These are phyloP conservation scores for Stegodyphus mimosarum DNA, from an alignment of 1,140 invertebrate genomes.

Conservation along the genomic window DNA sequence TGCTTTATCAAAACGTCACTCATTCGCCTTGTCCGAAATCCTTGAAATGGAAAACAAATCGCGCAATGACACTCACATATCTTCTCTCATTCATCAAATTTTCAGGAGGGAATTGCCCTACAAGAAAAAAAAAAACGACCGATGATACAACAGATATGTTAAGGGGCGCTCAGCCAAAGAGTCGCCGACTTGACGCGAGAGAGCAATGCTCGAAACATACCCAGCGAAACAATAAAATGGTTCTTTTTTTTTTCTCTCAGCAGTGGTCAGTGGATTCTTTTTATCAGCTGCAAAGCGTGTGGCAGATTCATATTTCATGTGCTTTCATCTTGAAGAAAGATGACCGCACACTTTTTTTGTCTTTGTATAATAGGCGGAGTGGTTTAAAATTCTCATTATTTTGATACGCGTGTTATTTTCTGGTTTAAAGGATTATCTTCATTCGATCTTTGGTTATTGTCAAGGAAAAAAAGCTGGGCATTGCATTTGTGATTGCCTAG, in stretches of 20 bases:
- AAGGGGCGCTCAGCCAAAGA: constrained; percentile 18
- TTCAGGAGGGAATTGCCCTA: neutral
- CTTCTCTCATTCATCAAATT: constrained; percentile 37
- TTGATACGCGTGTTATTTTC: too few relatives aligned
- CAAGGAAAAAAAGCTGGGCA: too few relatives aligned
- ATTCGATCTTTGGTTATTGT: too few relatives aligned
- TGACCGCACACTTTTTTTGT: neutral
- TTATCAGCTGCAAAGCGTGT: constrained; percentile 20
- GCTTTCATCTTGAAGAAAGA: constrained; percentile 4
- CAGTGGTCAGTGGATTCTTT: constrained; percentile 24
- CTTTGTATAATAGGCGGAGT: neutral
- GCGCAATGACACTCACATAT: constrained; percentile 38
- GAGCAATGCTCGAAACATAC: constrained; percentile 22
- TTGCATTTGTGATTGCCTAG: too few relatives aligned
- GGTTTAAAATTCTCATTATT: neutral
- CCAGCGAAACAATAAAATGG: constrained; percentile 10
- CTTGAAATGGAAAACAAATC: constrained; percentile 22
- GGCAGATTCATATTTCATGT: constrained; percentile 44
- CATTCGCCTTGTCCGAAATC: too few relatives aligned
- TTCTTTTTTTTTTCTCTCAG: neutral
- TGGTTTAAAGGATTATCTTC: too few relatives aligned
- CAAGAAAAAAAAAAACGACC: neutral
- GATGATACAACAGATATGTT: constrained; percentile 17
- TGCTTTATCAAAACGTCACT: too few relatives aligned
- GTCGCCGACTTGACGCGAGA: constrained; percentile 28